Evolutionary conservation across 2,797 vertebrate species (phyloP), one percentile per base, ranked within the genome.

Genomic region (Odontamblyopus lacepedii): DNA sequence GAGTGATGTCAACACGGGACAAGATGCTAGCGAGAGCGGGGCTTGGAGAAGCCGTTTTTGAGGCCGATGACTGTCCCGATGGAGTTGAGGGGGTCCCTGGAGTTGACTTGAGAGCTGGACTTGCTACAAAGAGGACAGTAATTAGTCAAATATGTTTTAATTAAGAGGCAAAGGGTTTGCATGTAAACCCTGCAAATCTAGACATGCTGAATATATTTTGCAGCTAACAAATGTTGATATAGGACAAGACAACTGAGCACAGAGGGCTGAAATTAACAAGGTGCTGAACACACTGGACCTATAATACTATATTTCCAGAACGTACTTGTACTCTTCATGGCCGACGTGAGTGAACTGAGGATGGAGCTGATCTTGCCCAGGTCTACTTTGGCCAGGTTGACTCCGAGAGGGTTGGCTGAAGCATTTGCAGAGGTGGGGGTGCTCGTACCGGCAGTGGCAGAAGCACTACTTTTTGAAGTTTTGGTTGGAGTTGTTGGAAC

Each of bases 331-430:
- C 92, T 97, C 86, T 99, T 99, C 97, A 99, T 99, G 44, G 95
- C 98, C 0, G 96, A 97, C 0, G 97, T 98, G 71, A 99, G 89
- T 9, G 97, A 98, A 90, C 92, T 99, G 16, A 99, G 95, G 68
- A 99, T 99, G 80, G 98, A 99, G 92, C 97, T 98, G 92, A 99
- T 99, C 90, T 99, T 99, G 32, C 97, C 98, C 82, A 99, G 89
- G 89, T 99, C 97, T 83, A 99, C 97, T 15, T 98, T 98, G 67
- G 97, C 97, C 83, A 99, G 90, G 88, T 96, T 98, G 75, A 98
- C 95, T 32, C 92, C 93, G 67, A 94, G 79, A 0, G 93, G 81
- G 9, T 87, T 59, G 35, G 79, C 16, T 6, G 87, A 51, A 18
- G 80, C 50, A 19, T 81, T 69, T 18, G 84, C 55, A 0, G 88